These are phyloP conservation scores for Cephus cinctus DNA, from an alignment of 1,140 invertebrate genomes.

Conservation along the genomic window DNA sequence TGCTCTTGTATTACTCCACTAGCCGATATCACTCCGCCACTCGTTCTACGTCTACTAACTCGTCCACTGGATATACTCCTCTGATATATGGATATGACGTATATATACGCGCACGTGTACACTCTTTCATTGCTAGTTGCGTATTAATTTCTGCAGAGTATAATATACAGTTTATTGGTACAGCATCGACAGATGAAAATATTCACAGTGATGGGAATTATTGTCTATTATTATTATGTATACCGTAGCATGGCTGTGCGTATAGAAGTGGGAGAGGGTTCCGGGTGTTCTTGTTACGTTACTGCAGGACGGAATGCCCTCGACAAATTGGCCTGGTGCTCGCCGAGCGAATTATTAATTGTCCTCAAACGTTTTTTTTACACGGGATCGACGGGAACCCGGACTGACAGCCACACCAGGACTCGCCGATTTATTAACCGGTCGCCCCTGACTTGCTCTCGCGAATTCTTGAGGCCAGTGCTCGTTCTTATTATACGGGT, in stretches of 20 bases:
- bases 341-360: slow-evolving; percentile 51
- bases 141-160: too few relatives aligned
- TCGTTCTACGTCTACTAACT: too few relatives aligned
- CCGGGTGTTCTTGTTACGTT: not conserved
- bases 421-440: slow-evolving; percentile 41
- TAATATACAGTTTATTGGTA: too few relatives aligned
- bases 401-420: slow-evolving; percentile 15
- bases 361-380: slow-evolving; percentile 29
- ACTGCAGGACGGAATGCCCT: slow-evolving; percentile 1
- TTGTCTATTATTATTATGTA: too few relatives aligned
- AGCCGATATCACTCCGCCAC: too few relatives aligned
- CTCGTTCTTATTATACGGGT: slow-evolving; percentile 21
- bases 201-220: too few relatives aligned
- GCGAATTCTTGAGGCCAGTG: slow-evolving; percentile 22
- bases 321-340: slow-evolving; percentile 48
- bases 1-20: too few relatives aligned
- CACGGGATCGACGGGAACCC: not conserved
- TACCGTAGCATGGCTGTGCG: not conserved
- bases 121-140: too few relatives aligned
- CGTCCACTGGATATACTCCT: too few relatives aligned
- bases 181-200: too few relatives aligned
- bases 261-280: not conserved
- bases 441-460: slow-evolving; percentile 32
- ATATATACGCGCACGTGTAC: too few relatives aligned
- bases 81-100: too few relatives aligned